Conservation (phyloP, 2,113 vertebrate species). For the Rallus limicola region DNA sequence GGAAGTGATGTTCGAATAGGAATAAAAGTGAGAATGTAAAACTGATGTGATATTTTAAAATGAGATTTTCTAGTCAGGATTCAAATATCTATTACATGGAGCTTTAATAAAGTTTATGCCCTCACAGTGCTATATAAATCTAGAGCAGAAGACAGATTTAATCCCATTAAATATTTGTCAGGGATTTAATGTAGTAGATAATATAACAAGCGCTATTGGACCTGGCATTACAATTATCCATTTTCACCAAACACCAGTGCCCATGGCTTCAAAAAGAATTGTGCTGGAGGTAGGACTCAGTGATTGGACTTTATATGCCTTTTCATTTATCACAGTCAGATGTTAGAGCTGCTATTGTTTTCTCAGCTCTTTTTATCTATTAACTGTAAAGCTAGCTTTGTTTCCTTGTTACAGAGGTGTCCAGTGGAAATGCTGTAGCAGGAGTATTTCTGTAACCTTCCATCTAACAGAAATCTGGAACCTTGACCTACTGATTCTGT, state of each 20-base stretch:
- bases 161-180: slow-evolving; percentile 56
- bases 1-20: not conserved
- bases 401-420: not conserved
- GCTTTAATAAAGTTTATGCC: slow-evolving; percentile 38
- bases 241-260: not conserved
- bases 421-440: not conserved
- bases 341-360: not conserved
- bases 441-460: not conserved
- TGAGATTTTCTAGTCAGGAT: not conserved
- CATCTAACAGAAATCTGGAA: not conserved
- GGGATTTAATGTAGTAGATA: slow-evolving; percentile 19
- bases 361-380: not conserved
- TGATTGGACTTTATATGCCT: not conserved
- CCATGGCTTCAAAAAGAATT: not conserved
- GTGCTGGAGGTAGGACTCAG: not conserved
- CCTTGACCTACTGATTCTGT: not conserved
- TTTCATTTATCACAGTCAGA: not conserved
- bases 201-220: not conserved
- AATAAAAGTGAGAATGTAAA: not conserved
- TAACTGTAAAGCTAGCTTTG: not conserved
- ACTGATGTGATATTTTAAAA: not conserved
- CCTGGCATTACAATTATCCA: not conserved
- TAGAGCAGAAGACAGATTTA: slow-evolving; percentile 30
- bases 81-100: not conserved
- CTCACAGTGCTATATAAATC: slow-evolving; percentile 19